Evolutionary conservation across 1,140 invertebrate species (phyloP).

Genomic region (Olivierus martensii): DNA sequence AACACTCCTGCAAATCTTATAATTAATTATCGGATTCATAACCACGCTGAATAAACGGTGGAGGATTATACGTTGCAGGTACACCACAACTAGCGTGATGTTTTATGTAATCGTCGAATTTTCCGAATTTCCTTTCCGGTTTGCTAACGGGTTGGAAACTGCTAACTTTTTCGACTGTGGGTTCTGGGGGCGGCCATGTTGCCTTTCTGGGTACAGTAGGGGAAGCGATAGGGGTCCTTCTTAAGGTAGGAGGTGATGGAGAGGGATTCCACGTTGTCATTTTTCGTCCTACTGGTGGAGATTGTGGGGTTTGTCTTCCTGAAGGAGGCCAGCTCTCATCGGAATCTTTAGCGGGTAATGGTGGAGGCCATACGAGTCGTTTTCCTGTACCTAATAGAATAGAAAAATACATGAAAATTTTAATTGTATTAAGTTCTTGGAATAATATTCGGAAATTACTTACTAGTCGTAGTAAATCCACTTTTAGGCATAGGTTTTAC

Average conservation of each 20-base stretch:
- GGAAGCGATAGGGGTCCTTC: background rate
- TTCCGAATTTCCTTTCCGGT: background rate
- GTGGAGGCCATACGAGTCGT: slow-evolving; percentile 12
- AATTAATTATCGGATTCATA: too few species aligned
- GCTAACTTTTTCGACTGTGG: slow-evolving; percentile 5
- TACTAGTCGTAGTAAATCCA: too few species aligned
- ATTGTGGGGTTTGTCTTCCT: slow-evolving; percentile 8
- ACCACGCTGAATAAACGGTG: slow-evolving; percentile 17
- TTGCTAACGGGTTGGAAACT: background rate
- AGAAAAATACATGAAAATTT: background rate
- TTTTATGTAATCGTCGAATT: slow-evolving; percentile 12
- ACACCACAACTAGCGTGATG: slow-evolving; percentile 12
- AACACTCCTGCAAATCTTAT: too few species aligned
- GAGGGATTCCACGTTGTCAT: slow-evolving; percentile 13
- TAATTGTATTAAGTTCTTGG: background rate
- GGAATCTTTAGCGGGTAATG: background rate
- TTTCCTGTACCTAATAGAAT: slow-evolving; percentile 8
- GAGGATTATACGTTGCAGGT: slow-evolving; percentile 19
- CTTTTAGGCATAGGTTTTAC: too few species aligned
- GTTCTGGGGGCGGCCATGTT: slow-evolving; percentile 12
- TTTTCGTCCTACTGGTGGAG: slow-evolving; percentile 1
- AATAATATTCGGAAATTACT: background rate
- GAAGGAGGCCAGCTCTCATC: background rate
- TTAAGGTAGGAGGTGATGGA: background rate
- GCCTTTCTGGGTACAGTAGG: slow-evolving; percentile 6